These are phyloP conservation scores for Nephrotoma flavescens DNA, from an alignment of 2,888 invertebrate species.

Conservation along the genomic window DNA sequence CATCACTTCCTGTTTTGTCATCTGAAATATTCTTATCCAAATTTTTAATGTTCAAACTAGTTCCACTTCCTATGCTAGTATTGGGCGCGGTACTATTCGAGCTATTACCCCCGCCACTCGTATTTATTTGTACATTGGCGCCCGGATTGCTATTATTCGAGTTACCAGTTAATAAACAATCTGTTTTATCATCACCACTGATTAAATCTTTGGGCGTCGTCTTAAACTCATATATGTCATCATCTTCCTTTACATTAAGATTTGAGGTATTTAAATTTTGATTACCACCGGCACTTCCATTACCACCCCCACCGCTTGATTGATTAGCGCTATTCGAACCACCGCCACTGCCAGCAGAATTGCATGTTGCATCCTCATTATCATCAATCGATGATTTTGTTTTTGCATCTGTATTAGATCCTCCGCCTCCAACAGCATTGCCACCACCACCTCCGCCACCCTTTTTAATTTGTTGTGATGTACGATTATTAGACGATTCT, in stretches of 20 bases:
- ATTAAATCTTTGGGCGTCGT: slow-evolving; percentile 17
- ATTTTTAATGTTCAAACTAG: background rate
- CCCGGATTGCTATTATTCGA: background rate
- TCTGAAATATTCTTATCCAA: background rate
- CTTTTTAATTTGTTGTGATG: background rate
- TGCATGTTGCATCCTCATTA: background rate
- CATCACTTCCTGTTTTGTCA: background rate
- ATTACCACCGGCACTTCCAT: slow-evolving; percentile 3
- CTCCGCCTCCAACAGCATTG: background rate
- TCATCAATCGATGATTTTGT: background rate
- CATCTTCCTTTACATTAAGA: slow-evolving; percentile 13
- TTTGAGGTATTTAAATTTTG: background rate
- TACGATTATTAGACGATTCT: background rate
- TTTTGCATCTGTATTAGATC: background rate
- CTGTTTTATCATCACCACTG: slow-evolving; percentile 16
- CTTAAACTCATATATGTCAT: slow-evolving; percentile 17
- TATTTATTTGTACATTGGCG: background rate
- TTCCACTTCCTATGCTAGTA: background rate
- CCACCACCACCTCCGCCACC: background rate
- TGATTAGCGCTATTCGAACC: background rate
- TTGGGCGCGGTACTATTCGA: background rate
- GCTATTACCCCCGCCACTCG: background rate
- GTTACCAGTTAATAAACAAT: slow-evolving; percentile 14
- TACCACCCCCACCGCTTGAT: slow-evolving; percentile 6
- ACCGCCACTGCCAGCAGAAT: slow-evolving; percentile 7